Conservation (phyloP, 2,888 invertebrate genomes). For the Trachelus stipa region DNA sequence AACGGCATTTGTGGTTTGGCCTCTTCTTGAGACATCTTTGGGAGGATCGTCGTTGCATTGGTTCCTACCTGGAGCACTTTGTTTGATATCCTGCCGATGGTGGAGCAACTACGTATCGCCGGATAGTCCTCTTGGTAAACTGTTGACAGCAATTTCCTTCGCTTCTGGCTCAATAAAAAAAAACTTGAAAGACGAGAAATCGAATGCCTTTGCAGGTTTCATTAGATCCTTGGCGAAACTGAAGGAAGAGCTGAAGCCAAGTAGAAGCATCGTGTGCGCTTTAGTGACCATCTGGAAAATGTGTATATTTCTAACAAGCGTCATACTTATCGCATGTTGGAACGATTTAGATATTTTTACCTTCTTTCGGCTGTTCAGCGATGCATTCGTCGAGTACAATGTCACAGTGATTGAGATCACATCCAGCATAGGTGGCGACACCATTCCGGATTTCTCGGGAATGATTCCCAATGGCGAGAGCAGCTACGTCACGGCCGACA, state of each 20-base stretch:
- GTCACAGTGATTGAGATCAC: constrained; percentile 46
- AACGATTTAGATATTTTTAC: constrained; percentile 46
- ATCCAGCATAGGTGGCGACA: constrained; percentile 43
- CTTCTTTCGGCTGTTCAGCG: constrained; percentile 46
- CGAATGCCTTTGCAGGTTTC: constrained; percentile 53
- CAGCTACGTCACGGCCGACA: constrained; percentile 53
- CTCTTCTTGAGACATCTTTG: constrained; percentile 68
- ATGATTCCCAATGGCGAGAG: constrained; percentile 62
- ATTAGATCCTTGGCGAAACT: constrained; percentile 66
- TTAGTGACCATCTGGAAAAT: constrained; percentile 83
- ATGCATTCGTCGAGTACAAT: constrained; percentile 44
- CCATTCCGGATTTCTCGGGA: constrained; percentile 63
- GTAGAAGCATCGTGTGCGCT: constrained; percentile 80
- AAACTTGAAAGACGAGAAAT: neutral
- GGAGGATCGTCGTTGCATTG: constrained; percentile 66
- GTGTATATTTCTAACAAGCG: constrained; percentile 75
- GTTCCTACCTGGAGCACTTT: constrained; percentile 73
- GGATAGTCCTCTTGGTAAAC: constrained; percentile 52
- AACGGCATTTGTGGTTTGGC: constrained; percentile 78
- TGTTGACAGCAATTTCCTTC: constrained; percentile 2
- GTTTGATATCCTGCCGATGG: constrained; percentile 82
- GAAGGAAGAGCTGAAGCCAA: constrained; percentile 70
- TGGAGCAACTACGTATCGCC: constrained; percentile 83
- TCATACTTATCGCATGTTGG: constrained; percentile 70
- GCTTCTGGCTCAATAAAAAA: constrained; percentile 4